These are phyloP conservation scores for Neoarius graeffei DNA, from an alignment of 2,113 vertebrate species.

Conservation along the genomic window DNA sequence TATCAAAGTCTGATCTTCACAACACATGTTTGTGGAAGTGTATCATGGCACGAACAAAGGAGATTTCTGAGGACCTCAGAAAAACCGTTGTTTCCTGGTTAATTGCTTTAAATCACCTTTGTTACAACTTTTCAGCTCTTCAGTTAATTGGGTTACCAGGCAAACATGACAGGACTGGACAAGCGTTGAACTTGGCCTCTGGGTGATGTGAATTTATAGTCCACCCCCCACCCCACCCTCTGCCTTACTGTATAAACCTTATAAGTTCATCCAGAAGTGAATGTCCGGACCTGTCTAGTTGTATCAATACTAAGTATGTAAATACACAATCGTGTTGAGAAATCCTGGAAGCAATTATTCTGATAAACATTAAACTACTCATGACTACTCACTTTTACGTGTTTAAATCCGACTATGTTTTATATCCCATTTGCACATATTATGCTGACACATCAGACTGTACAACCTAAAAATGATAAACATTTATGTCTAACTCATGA, in stretches of 20 bases:
- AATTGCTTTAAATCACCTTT: neutral
- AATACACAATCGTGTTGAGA: neutral
- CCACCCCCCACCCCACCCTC: neutral
- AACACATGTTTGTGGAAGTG: too few relatives aligned
- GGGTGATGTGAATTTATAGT: neutral
- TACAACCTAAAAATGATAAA: conserved; percentile 64
- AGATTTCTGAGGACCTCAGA: too few relatives aligned
- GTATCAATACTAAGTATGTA: neutral
- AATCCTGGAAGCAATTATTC: conserved; percentile 1
- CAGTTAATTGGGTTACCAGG: neutral
- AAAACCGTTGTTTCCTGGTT: too few relatives aligned
- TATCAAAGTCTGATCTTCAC: too few relatives aligned
- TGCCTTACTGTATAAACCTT: neutral
- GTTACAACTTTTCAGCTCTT: neutral
- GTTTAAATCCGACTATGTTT: conserved; percentile 62
- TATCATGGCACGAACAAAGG: too few relatives aligned
- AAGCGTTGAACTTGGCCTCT: neutral
- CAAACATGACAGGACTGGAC: neutral
- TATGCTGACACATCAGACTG: conserved; percentile 58
- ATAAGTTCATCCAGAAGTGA: neutral
- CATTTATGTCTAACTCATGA: conserved; percentile 60
- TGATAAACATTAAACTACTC: neutral
- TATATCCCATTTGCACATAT: conserved; percentile 67
- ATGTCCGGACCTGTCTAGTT: neutral
- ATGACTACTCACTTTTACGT: conserved; percentile 59